phyloP scores from a whole-genome alignment of 2,797 vertebrate species.

The Odontamblyopus rebecca region DNA sequence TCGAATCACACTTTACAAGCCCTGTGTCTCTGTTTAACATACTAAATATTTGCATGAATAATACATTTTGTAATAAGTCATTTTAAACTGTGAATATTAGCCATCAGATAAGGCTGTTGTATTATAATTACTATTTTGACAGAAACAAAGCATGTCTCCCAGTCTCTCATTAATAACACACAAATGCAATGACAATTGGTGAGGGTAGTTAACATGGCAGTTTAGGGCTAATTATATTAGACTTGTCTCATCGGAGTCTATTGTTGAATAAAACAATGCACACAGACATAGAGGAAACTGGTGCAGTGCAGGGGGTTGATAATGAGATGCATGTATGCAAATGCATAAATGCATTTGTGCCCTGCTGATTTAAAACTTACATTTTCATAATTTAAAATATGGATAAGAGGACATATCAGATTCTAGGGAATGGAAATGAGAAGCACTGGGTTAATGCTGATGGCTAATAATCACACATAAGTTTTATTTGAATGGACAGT shows the following conservation, averaged over 20 bases:
- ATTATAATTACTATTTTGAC: constrained; percentile 35
- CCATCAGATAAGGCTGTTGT: constrained; percentile 23
- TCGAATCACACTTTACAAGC: constrained; percentile 19
- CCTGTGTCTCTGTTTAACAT: constrained; percentile 25
- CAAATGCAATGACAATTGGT: constrained; percentile 47
- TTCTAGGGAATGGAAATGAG: neutral
- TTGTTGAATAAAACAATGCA: constrained; percentile 54
- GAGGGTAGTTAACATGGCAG: constrained; percentile 50
- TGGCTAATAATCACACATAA: neutral
- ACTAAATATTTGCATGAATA: constrained; percentile 21
- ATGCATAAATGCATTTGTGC: neutral
- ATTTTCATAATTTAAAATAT: constrained; percentile 14
- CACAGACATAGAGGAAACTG: constrained; percentile 35
- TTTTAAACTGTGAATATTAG: constrained; percentile 14
- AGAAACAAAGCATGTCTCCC: constrained; percentile 20
- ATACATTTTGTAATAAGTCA: constrained; percentile 29
- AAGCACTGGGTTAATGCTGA: constrained; percentile 1
- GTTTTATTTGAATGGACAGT: neutral
- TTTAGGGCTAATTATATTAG: constrained; percentile 62
- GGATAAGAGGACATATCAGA: neutral
- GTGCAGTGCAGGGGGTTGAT: constrained; percentile 15
- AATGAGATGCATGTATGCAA: constrained; percentile 20
- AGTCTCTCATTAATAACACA: constrained; percentile 22
- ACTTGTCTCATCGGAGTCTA: constrained; percentile 56
- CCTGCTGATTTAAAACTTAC: constrained; percentile 10